phyloP scores from a whole-genome alignment of 2,113 vertebrate species.

The Ornithorhynchus anatinus region DNA sequence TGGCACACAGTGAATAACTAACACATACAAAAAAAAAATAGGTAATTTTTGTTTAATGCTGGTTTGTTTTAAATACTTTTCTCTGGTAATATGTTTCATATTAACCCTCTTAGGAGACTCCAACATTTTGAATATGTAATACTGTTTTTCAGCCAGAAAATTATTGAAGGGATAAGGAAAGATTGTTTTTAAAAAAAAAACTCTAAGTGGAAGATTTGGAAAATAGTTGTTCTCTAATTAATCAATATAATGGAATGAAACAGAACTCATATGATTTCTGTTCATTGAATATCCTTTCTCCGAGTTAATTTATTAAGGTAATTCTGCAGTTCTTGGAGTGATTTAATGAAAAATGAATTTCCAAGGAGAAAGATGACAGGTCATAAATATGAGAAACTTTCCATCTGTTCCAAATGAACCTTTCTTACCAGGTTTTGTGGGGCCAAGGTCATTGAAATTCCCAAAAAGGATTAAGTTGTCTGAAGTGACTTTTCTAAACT shows the following conservation, averaged over 20 bases:
- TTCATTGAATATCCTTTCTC: not conserved
- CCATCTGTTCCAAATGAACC: slow-evolving; percentile 24
- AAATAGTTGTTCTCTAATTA: no score
- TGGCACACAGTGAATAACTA: no score
- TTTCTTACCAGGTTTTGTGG: slow-evolving; percentile 1
- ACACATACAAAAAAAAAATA: no score
- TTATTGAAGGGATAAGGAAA: no score
- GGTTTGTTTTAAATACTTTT: no score
- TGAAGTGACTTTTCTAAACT: not conserved
- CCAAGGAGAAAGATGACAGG: not conserved
- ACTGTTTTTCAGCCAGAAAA: no score
- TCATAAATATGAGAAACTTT: slow-evolving; percentile 53
- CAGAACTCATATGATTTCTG: not conserved
- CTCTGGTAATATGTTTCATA: no score
- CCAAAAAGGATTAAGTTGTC: not conserved
- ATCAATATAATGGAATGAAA: not conserved
- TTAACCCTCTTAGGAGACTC: no score
- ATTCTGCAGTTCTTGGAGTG: slow-evolving; percentile 28
- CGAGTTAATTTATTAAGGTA: slow-evolving; percentile 30
- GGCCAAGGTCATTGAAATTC: slow-evolving; percentile 19
- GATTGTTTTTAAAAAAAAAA: no score
- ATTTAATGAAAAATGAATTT: slow-evolving; percentile 59
- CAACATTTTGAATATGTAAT: no score
- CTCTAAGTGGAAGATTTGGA: no score
- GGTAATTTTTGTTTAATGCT: no score